Base-by-base conservation (phyloP, 2,888 invertebrate genomes). In the Epirrita christyi region DNA sequence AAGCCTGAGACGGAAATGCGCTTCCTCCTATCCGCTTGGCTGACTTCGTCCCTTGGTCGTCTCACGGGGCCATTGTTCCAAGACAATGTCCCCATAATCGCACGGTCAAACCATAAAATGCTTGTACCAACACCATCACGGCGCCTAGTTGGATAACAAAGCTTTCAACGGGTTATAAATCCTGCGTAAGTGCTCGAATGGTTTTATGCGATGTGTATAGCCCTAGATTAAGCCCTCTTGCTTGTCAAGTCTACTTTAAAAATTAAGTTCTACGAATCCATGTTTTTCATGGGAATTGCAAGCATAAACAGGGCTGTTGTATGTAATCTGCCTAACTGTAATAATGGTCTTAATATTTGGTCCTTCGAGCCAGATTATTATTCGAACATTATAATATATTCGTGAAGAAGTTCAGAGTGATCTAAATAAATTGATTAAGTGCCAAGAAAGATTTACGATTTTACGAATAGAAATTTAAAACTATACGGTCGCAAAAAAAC, bases 1-100 rank as follows among this genome's bases (percentile, higher is more conserved):
- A 61, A 59, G 63, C 66, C 69, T 73, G 71, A 72, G 75, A 80
- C 83, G 86, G 86, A 88, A 86, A 79, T 81, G 66, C 80, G 81
- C 79, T 85, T 82, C 83, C 81, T 86, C 76, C 71, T 78, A 73
- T 84, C 81, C 83, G 79, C 77, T 79, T 68, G 71, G 76, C 63
- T 84, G 83, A 64, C 59, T 78, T 66, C 70, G 70, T 71, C 72
- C 74, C 76, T 72, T 73, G 71, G 68, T 70, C 65, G 72, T 74
- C 75, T 72, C 69, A 64, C 73, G 63, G 38, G 55, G 65, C 77
- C 64, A 84, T 85, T 85, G 83, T 85, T 76, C 68, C 61, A 60
- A 73, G 71, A 71, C 73, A 76, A 76, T 81, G 77, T 72, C 73
- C 75, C 70, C 63, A 47, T 66, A 63, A 68, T 60, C 55, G 53